Base-by-base conservation (phyloP, 53 echinoderm and acorn worm genomes). In the Henricia sp. region DNA sequence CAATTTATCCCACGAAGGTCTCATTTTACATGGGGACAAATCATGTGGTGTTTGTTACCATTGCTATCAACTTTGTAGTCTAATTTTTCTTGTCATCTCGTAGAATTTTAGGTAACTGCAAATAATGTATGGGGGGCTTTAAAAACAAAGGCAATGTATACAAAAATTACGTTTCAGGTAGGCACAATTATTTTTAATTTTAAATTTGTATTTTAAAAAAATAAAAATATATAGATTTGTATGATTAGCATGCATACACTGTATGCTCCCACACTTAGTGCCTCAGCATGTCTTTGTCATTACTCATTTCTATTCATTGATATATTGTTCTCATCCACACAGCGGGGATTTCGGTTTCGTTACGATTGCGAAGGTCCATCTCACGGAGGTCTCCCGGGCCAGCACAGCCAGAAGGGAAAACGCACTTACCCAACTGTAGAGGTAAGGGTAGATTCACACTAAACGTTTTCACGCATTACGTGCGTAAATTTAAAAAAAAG, bases 321-420 rank as follows among this genome's bases (percentile, higher is more conserved):
- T n/a, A n/a, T n/a, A n/a, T 56, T 70, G 17, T 58, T 6, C 0
- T 37, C 6, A 54, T 29, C 44, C 39, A 19, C 42, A 25, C 74
- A 97, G 94, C 84, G 94, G 40, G 97, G 97, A 37, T 97, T 97
- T 60, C 83, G 97, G 28, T 97, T 97, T 85, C 78, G 97, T 24
- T 97, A 97, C 73, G 94, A 92, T 14, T 97, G 97, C 60, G 97
- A 97, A 78, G 97, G 97, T 16, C 92, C 92, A 52, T 97, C 97
- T 6, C 97, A 97, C 42, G 97, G 97, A 35, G 97, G 97, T 1
- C 59, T 97, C 27, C 97, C 97, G 11, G 97, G 97, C 21, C 86
- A 82, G 20, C 87, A 90, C 70, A 97, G 90, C 37, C 94, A 97
- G 71, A 94, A 86, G 68, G 94, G 97, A 37, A 97, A 93, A 74